phyloP scores from a whole-genome alignment of 2,797 vertebrate species.

The Enteromius radiatus region DNA sequence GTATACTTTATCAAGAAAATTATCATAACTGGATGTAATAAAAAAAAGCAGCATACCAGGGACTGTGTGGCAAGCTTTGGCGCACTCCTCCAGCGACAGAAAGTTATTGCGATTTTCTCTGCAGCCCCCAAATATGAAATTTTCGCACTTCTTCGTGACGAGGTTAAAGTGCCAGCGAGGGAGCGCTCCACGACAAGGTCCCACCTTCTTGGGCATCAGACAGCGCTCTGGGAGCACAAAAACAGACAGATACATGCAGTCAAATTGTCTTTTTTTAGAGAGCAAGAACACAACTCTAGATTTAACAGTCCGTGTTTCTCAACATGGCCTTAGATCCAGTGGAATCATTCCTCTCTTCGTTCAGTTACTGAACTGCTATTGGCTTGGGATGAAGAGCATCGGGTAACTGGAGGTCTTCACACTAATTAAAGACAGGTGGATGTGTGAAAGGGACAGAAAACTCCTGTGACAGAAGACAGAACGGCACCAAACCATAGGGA shows the following conservation, averaged over 20 bases:
- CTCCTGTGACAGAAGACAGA: neutral
- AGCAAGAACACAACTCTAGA: neutral
- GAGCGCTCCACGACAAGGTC: conserved; percentile 88
- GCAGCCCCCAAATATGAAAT: conserved; percentile 79
- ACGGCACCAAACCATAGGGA: neutral
- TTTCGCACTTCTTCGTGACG: conserved; percentile 77
- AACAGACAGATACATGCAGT: neutral
- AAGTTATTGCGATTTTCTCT: conserved; percentile 93
- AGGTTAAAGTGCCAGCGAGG: conserved; percentile 91
- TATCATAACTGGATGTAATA: neutral
- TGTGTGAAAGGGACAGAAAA: neutral
- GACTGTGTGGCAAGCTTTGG: conserved; percentile 77
- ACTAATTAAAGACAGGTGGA: conserved; percentile 3
- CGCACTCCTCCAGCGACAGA: conserved; percentile 84
- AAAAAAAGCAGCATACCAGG: conserved; percentile 69
- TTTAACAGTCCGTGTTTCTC: neutral
- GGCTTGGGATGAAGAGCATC: neutral
- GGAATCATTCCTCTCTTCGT: neutral
- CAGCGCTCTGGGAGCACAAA: conserved; percentile 83
- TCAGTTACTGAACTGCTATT: conserved; percentile 1
- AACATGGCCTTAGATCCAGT: neutral
- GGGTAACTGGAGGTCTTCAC: neutral
- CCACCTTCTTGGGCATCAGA: conserved; percentile 83
- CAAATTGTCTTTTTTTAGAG: neutral
- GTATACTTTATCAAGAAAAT: neutral